Percentiles rank a stretch among this genome's conserved stretches.
Conservation (phyloP, 2,113 vertebrate species). For the Notothenia rossii region DNA sequence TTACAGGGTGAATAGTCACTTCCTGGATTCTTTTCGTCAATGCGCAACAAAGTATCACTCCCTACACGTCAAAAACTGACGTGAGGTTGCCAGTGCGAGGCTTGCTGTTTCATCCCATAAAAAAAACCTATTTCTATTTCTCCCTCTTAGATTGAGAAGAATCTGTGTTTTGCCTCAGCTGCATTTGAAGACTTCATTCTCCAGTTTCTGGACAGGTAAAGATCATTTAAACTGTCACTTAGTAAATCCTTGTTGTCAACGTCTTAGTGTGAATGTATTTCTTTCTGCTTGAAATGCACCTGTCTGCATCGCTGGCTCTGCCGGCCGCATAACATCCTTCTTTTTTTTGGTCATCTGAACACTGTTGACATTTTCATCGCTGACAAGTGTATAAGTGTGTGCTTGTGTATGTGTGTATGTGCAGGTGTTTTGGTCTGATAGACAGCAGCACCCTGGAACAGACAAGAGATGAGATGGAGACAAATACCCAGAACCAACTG, state of each 20-base stretch:
- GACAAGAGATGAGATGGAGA: conserved; percentile 97
- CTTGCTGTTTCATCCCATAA: background rate
- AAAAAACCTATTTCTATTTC: conserved; percentile 3
- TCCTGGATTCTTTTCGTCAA: background rate
- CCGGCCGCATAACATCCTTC: conserved; percentile 16
- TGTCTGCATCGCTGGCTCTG: conserved; percentile 28
- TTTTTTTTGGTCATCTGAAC: conserved; percentile 18
- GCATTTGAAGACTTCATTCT: conserved; percentile 98
- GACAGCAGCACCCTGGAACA: conserved; percentile 97
- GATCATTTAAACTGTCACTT: conserved; percentile 52
- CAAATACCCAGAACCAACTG: conserved; percentile 97
- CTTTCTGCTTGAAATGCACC: conserved; percentile 54
- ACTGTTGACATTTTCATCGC: conserved; percentile 49
- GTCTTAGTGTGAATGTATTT: conserved; percentile 17
- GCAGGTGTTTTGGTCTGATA: conserved; percentile 97
- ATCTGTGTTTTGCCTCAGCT: conserved; percentile 94
- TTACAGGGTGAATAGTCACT: background rate
- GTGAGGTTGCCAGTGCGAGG: background rate
- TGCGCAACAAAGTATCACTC: background rate
- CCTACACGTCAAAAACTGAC: too few species aligned
- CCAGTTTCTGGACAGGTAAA: conserved; percentile 97
- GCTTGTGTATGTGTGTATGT: conserved; percentile 16
- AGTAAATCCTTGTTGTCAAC: conserved; percentile 45
- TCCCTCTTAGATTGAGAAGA: conserved; percentile 89
- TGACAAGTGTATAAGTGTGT: conserved; percentile 44